These are phyloP conservation scores for Scatophagus argus DNA, from an alignment of 2,113 vertebrate genomes.

Conservation along the genomic window DNA sequence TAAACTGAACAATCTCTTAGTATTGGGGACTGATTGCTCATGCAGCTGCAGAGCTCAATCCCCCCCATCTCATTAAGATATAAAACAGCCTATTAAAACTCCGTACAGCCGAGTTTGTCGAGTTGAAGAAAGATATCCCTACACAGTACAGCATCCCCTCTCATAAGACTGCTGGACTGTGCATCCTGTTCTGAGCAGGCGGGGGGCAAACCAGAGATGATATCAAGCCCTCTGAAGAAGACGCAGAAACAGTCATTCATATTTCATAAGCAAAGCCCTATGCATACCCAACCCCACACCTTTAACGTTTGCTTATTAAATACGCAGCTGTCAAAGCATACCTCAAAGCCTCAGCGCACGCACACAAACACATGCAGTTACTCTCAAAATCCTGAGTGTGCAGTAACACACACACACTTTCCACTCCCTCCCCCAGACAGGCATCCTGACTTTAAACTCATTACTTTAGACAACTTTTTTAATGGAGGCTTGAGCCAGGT, in stretches of 20 bases:
- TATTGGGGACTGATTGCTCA: slow-evolving; percentile 38
- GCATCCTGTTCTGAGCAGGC: slow-evolving; percentile 46
- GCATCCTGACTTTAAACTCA: slow-evolving; percentile 72
- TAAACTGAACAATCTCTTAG: slow-evolving; percentile 42
- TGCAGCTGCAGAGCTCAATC: slow-evolving; percentile 13
- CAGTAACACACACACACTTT: slow-evolving; percentile 13
- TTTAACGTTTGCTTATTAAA: slow-evolving; percentile 81
- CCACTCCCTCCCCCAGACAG: slow-evolving; percentile 56
- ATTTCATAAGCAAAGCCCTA: slow-evolving; percentile 77
- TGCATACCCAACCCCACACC: slow-evolving; percentile 44
- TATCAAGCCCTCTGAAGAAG: slow-evolving; percentile 69
- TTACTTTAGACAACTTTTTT: slow-evolving; percentile 77
- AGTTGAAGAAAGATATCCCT: slow-evolving; percentile 39
- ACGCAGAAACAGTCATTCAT: slow-evolving; percentile 82
- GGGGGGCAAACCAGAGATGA: slow-evolving; percentile 66
- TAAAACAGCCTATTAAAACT: slow-evolving; percentile 54
- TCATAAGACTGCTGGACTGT: slow-evolving; percentile 64
- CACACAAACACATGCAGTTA: slow-evolving; percentile 54
- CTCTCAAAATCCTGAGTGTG: slow-evolving; percentile 49
- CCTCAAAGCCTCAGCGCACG: slow-evolving; percentile 65
- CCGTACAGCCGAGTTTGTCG: slow-evolving; percentile 49
- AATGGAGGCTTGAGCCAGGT: slow-evolving; percentile 65
- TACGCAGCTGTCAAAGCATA: slow-evolving; percentile 76
- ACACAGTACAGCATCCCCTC: slow-evolving; percentile 42
- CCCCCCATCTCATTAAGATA: too few relatives aligned